Percentiles rank a stretch among this genome's conserved stretches.
Evolutionary conservation across 1,140 invertebrate genomes (phyloP).

Genomic region (Leptinotarsa undecemlineata): DNA sequence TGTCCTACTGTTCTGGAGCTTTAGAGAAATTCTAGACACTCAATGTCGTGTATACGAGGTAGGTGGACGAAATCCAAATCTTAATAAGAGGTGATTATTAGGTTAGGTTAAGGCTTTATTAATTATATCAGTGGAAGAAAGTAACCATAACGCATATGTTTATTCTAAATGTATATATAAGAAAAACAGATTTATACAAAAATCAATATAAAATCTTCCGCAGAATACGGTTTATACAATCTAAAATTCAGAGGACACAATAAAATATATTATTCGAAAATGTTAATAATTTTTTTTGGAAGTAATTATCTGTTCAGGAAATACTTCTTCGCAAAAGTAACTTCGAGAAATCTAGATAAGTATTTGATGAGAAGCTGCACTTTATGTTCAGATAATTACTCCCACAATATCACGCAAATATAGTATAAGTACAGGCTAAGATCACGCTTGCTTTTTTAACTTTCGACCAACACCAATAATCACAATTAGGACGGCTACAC

Average conservation of each 20-base stretch:
- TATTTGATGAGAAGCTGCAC: not conserved
- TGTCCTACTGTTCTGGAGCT: too few relatives aligned
- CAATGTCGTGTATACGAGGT: too few relatives aligned
- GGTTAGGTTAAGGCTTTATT: too few relatives aligned
- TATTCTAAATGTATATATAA: constrained; percentile 1
- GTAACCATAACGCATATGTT: not conserved
- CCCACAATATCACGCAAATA: not conserved
- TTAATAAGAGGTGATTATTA: too few relatives aligned
- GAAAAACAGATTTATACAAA: constrained; percentile 2
- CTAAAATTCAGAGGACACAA: not conserved
- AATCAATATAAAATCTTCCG: not conserved
- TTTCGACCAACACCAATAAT: not conserved
- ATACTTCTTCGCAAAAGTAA: not conserved
- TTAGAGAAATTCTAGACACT: too few relatives aligned
- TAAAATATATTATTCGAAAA: not conserved
- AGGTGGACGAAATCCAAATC: too few relatives aligned
- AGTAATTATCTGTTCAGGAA: not conserved
- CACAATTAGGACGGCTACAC: not conserved
- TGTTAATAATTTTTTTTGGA: not conserved
- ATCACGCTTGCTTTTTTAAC: constrained; percentile 2
- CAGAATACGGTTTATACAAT: not conserved
- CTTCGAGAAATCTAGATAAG: not conserved
- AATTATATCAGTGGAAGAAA: too few relatives aligned
- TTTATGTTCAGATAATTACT: not conserved
- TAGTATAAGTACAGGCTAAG: constrained; percentile 8